Evolutionary conservation across 1,140 invertebrate species (phyloP).

Genomic region (Drosophila kepulauana): DNA sequence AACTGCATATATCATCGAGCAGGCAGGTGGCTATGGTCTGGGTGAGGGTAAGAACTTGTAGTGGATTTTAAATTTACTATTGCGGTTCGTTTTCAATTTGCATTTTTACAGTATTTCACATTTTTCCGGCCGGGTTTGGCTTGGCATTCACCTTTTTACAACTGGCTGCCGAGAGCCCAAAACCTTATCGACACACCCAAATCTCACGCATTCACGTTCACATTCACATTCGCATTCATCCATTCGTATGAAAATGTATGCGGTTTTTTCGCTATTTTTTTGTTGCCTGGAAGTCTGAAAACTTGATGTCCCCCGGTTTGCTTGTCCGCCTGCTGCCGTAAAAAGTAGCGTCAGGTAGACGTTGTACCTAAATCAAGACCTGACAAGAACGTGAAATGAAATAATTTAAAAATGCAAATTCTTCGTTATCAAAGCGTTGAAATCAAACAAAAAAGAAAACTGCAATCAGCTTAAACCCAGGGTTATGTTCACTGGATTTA

Average conservation of each 20-base stretch:
- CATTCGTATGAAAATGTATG: conserved; percentile 68
- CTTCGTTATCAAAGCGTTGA: conserved; percentile 53
- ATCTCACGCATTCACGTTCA: conserved; percentile 69
- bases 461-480: conserved; percentile 55
- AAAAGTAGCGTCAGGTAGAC: conserved; percentile 52
- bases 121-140: conserved; percentile 18
- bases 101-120: conserved; percentile 66
- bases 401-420: conserved; percentile 79
- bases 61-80: conserved; percentile 69
- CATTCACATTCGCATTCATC: conserved; percentile 59
- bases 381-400: conserved; percentile 78
- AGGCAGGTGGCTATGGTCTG: too few species aligned
- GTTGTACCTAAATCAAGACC: conserved; percentile 70
- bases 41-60: neutral
- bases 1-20: conserved; percentile 25
- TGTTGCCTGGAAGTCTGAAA: conserved; percentile 23
- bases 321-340: neutral
- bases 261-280: conserved; percentile 58
- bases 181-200: conserved; percentile 67
- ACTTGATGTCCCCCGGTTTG: conserved; percentile 23
- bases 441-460: conserved; percentile 52
- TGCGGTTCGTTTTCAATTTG: conserved; percentile 70
- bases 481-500: conserved; percentile 47
- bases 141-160: conserved; percentile 38
- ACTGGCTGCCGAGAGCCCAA: conserved; percentile 11